Evolutionary conservation across 2,888 invertebrate species (phyloP).

Genomic region (Pyrrhosoma nymphula): DNA sequence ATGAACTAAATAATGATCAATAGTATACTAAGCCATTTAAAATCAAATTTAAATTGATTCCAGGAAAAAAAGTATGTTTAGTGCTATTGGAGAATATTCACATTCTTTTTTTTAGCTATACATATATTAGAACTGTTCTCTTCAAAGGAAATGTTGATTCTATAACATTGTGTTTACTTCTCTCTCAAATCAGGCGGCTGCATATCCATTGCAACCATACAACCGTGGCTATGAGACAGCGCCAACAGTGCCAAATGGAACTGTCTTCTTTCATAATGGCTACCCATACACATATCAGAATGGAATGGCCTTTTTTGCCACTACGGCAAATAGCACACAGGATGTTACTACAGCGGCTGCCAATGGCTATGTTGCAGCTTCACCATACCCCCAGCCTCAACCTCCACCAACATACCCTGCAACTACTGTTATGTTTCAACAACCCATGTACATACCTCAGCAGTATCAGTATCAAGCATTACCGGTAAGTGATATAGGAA

Average conservation of each 20-base stretch:
- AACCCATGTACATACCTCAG: constrained; percentile 77
- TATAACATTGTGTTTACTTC: background rate
- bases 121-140: no score
- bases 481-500: constrained; percentile 75
- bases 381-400: constrained; percentile 54
- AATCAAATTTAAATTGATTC: no score
- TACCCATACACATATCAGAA: constrained; percentile 78
- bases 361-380: constrained; percentile 48
- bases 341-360: constrained; percentile 52
- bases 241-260: constrained; percentile 79
- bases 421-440: constrained; percentile 74
- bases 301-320: constrained; percentile 77
- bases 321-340: constrained; percentile 44
- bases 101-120: no score
- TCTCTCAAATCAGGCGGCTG: background rate
- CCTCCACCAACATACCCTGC: constrained; percentile 48
- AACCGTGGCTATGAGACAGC: constrained; percentile 76
- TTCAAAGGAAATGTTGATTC: background rate
- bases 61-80: no score
- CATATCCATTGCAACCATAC: constrained; percentile 75
- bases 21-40: no score
- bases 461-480: constrained; percentile 78
- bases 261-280: constrained; percentile 80
- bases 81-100: no score
- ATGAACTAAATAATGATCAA: no score